Evolutionary conservation across 2,888 invertebrate species (phyloP).

Genomic region (Rhogogaster chlorosoma): DNA sequence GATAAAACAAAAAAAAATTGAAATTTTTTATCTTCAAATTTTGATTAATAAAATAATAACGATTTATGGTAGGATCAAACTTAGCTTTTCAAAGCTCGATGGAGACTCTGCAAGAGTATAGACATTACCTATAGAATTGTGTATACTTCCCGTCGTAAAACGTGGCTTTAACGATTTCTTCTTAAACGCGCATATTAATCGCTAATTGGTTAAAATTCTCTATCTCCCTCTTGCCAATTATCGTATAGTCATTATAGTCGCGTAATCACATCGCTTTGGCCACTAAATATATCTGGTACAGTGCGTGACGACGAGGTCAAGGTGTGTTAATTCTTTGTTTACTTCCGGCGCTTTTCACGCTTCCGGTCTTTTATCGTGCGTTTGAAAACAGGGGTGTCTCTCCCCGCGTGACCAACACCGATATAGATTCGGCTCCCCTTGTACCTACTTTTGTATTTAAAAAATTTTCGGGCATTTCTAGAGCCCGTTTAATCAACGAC

Average conservation of each 20-base stretch:
- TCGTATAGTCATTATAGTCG: background rate
- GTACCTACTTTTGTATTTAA: background rate
- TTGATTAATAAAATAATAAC: too few species aligned
- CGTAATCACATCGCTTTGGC: background rate
- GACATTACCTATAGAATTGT: background rate
- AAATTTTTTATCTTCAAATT: background rate
- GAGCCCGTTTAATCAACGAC: background rate
- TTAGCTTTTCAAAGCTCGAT: too few species aligned
- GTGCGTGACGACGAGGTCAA: slow-evolving; percentile 25
- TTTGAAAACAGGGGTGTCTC: background rate
- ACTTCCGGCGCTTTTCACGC: slow-evolving; percentile 19
- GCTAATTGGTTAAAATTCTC: background rate
- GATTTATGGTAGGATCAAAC: too few species aligned
- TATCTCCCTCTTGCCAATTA: background rate
- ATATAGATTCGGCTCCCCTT: background rate
- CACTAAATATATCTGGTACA: too few species aligned
- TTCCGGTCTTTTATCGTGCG: slow-evolving; percentile 5
- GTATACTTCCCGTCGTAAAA: background rate
- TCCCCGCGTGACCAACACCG: slow-evolving; percentile 1
- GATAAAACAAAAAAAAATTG: too few species aligned
- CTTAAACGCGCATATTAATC: background rate
- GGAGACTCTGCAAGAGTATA: too few species aligned
- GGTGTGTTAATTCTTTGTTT: slow-evolving; percentile 29
- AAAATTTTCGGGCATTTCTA: background rate
- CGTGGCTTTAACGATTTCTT: background rate